These are phyloP conservation scores for Hanleya hanleyi DNA, from an alignment of 2,888 invertebrate species.

Conservation along the genomic window DNA sequence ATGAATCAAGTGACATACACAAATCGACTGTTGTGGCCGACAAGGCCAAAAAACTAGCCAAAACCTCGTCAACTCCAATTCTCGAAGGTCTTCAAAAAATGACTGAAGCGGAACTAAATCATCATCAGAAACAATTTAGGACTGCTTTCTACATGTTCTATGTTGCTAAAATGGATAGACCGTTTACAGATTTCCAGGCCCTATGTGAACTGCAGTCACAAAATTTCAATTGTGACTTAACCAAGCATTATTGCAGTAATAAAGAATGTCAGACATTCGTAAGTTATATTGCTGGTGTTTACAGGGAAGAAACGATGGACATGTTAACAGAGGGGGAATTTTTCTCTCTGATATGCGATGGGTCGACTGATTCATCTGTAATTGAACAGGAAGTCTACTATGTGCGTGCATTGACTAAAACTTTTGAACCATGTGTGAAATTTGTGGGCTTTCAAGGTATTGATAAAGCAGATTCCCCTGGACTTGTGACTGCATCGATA, in stretches of 20 bases:
- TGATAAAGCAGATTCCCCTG: neutral
- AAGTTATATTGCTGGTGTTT: neutral
- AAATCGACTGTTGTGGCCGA: neutral
- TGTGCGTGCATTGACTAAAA: neutral
- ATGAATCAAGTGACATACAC: neutral
- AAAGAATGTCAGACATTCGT: no score
- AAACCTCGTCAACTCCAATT: neutral
- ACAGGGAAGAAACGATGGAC: neutral
- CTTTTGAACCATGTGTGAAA: neutral
- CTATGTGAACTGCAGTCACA: neutral
- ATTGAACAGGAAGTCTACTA: neutral
- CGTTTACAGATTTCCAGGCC: neutral
- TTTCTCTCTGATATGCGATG: neutral
- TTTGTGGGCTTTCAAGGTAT: neutral
- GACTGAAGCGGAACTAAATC: neutral
- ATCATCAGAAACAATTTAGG: no score
- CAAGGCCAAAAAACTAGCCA: neutral
- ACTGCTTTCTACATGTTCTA: no score
- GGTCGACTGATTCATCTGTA: neutral
- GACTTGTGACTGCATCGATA: neutral
- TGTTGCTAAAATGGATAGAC: neutral
- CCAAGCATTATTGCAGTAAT: neutral
- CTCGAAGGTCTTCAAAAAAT: neutral
- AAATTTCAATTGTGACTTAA: neutral
- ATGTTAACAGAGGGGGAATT: neutral